Evolutionary conservation across 2,113 vertebrate genomes (phyloP).

Genomic region (Tetrao urogallus): DNA sequence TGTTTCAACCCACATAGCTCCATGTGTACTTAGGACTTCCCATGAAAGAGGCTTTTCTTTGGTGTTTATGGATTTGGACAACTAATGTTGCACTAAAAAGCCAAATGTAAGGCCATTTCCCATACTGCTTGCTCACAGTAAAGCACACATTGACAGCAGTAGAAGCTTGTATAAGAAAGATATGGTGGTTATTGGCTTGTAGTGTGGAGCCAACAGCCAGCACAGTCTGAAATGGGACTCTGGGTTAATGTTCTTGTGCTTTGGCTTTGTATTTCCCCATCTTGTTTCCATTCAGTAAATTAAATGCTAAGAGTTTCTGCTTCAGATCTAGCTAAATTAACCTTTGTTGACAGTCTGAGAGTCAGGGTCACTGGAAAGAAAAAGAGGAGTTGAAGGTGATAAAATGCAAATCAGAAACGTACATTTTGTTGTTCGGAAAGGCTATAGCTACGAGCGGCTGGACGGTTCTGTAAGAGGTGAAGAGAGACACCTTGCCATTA

Average conservation of each 20-base stretch:
- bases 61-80: conserved; percentile 35
- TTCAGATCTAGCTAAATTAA: conserved; percentile 8
- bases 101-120: conserved; percentile 1
- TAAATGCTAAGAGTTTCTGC: background rate
- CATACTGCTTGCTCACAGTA: conserved; percentile 22
- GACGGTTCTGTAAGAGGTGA: conserved; percentile 92
- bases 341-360: background rate
- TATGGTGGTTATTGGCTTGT: background rate
- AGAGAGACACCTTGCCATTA: conserved; percentile 91
- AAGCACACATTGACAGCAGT: background rate
- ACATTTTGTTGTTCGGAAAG: conserved; percentile 72
- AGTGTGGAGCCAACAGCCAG: conserved; percentile 8
- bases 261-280: conserved; percentile 28
- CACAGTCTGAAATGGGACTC: background rate
- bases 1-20: conserved; percentile 50
- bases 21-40: conserved; percentile 48
- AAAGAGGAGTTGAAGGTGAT: background rate
- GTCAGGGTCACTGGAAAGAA: background rate
- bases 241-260: conserved; percentile 11
- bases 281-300: conserved; percentile 41
- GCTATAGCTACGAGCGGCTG: conserved; percentile 93
- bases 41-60: conserved; percentile 64
- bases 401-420: conserved; percentile 4
- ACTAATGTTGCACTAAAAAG: conserved; percentile 13
- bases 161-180: background rate